Evolutionary conservation across 2,113 vertebrate species (phyloP).

Genomic region (Corythaeola cristata): DNA sequence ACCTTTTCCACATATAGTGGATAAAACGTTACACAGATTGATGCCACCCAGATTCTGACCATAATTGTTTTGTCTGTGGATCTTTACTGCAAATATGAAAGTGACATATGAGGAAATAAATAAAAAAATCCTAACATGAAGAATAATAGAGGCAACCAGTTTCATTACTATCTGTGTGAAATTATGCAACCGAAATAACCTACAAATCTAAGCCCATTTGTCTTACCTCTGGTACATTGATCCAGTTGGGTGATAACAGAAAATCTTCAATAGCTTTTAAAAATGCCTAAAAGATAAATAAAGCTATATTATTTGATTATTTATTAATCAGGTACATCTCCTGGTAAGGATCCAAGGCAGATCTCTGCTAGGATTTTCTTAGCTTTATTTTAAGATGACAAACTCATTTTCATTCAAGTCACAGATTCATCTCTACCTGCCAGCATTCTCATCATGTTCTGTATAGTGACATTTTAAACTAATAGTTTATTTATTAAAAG

Average conservation of each 20-base stretch:
- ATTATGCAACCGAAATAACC: background rate
- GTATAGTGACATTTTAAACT: background rate
- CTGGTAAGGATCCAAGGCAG: background rate
- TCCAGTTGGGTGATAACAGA: constrained; percentile 75
- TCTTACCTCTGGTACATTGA: constrained; percentile 76
- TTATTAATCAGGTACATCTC: background rate
- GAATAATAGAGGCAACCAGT: background rate
- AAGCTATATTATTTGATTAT: background rate
- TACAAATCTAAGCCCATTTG: background rate
- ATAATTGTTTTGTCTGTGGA: background rate
- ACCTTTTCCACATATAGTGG: background rate
- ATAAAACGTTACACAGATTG: background rate
- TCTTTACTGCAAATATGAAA: background rate
- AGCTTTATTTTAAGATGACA: background rate
- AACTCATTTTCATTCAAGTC: background rate
- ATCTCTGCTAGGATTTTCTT: background rate
- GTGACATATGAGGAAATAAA: background rate
- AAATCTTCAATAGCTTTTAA: constrained; percentile 84
- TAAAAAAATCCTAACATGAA: background rate
- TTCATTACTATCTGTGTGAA: background rate
- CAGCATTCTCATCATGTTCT: background rate
- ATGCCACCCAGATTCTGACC: background rate
- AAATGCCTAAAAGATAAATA: constrained; percentile 81
- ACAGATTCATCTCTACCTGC: background rate
- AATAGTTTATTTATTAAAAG: background rate